Evolutionary conservation across 2,888 invertebrate species (phyloP).

Genomic region (Latrodectus elegans): DNA sequence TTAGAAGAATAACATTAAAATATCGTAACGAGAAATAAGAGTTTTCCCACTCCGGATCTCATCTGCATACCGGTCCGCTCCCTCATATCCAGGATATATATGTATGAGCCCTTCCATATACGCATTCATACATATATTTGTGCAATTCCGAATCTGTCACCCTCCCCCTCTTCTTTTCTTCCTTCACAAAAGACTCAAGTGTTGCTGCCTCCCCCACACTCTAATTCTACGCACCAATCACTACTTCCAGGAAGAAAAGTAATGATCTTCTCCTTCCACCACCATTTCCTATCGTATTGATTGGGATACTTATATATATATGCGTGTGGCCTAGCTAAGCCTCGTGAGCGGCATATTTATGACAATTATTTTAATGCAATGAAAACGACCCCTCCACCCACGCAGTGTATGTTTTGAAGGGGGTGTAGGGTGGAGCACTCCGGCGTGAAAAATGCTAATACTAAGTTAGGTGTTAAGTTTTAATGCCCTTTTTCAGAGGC

Average conservation of each 20-base stretch:
- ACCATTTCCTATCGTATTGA: conserved; percentile 33
- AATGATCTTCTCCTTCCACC: conserved; percentile 32
- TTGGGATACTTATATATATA: conserved; percentile 49
- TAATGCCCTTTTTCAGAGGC: conserved; percentile 49
- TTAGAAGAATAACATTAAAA: conserved; percentile 70
- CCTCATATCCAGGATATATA: conserved; percentile 48
- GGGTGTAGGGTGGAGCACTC: neutral
- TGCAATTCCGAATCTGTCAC: conserved; percentile 48
- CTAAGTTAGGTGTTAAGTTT: conserved; percentile 70
- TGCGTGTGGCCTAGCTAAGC: conserved; percentile 10
- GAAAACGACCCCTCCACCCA: conserved; percentile 37
- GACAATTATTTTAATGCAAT: conserved; percentile 69
- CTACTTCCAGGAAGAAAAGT: conserved; percentile 55
- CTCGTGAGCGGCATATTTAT: conserved; percentile 61
- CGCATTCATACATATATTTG: conserved; percentile 53
- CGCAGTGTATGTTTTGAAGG: neutral
- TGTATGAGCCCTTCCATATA: conserved; percentile 51
- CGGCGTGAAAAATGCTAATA: conserved; percentile 68
- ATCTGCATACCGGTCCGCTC: conserved; percentile 50
- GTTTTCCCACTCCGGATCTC: conserved; percentile 50
- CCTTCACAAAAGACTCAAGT: conserved; percentile 61
- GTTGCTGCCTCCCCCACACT: conserved; percentile 29
- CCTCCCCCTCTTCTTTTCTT: conserved; percentile 4
- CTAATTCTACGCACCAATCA: conserved; percentile 66
- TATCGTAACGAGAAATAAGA: conserved; percentile 70